phyloP scores from a whole-genome alignment of 2,113 vertebrate species.

The Nothoprocta perdicaria region DNA sequence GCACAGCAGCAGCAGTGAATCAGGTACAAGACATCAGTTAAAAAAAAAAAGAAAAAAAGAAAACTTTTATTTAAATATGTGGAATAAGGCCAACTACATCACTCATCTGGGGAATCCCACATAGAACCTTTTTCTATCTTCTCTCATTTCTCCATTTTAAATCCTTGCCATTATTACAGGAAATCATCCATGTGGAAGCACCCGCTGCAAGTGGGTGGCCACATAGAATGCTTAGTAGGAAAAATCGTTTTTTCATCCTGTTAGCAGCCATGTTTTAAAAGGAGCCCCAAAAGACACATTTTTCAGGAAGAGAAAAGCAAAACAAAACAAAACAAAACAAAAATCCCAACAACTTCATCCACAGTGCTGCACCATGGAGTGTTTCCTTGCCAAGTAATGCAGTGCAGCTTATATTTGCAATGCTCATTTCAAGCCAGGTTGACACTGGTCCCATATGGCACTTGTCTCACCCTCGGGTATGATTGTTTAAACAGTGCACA shows the following conservation, averaged over 20 bases:
- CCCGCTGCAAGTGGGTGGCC: background rate
- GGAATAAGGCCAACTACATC: background rate
- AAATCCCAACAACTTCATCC: background rate
- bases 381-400: background rate
- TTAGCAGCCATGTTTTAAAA: background rate
- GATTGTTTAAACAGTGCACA: background rate
- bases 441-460: background rate
- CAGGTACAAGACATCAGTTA: background rate
- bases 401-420: background rate
- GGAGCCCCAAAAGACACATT: background rate
- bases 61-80: background rate
- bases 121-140: background rate
- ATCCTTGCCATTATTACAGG: background rate
- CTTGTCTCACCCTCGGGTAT: background rate
- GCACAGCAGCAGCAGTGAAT: fast-evolving
- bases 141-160: background rate
- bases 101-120: background rate
- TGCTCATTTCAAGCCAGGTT: background rate
- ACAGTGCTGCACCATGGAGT: background rate
- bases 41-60: background rate
- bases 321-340: too few species aligned
- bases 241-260: background rate
- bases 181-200: background rate
- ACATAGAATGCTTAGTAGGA: background rate
- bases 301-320: background rate